These are phyloP conservation scores for Pseudochirops corinnae DNA, from an alignment of 2,797 vertebrate species.

Conservation along the genomic window DNA sequence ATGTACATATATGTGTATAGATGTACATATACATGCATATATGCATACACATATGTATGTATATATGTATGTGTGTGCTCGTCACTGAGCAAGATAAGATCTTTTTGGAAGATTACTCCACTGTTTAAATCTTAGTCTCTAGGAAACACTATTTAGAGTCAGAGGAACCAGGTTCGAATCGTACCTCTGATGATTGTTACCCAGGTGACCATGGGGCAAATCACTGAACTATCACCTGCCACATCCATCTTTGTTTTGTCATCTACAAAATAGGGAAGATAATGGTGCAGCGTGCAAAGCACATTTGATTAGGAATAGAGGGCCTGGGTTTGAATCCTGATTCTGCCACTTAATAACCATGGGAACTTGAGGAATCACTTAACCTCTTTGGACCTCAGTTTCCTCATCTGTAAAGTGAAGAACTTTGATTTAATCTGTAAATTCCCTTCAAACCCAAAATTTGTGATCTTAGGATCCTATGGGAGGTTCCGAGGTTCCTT, in stretches of 20 bases:
- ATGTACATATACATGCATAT: neutral
- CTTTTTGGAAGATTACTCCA: neutral
- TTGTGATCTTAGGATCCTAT: neutral
- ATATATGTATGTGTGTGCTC: neutral
- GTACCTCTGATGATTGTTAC: neutral
- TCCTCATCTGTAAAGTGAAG: neutral
- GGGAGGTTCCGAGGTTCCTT: neutral
- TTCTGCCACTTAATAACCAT: neutral
- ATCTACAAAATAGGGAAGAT: neutral
- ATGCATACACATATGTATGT: neutral
- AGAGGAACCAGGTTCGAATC: neutral
- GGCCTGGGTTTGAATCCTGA: neutral
- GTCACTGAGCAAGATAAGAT: neutral
- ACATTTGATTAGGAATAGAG: neutral
- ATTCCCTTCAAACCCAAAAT: neutral
- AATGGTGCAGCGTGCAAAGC: neutral
- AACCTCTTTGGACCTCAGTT: neutral
- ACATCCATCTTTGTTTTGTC: neutral
- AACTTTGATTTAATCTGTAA: neutral
- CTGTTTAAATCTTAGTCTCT: neutral
- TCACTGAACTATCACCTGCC: neutral
- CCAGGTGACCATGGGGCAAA: neutral
- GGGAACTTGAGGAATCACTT: neutral
- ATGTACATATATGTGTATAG: too few relatives aligned
- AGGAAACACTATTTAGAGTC: neutral